Conservation (phyloP, 2,113 vertebrate species). For the Macaca fascicularis region DNA sequence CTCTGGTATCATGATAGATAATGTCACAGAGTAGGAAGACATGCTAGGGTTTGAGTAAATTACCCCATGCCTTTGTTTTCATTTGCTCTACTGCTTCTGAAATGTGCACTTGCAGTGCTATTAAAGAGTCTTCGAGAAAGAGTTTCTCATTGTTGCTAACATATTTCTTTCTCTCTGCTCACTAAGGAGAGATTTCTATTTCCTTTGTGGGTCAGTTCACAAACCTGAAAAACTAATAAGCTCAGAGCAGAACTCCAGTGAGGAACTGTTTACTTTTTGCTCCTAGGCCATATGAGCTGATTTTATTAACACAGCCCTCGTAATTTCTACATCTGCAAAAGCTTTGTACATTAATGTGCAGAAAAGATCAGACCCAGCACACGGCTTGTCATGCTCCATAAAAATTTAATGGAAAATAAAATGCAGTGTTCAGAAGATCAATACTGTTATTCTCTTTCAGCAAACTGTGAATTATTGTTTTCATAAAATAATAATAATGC, state of each 20-base stretch:
- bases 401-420: constrained; percentile 77
- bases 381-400: constrained; percentile 62
- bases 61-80: neutral
- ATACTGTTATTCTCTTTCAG: constrained; percentile 72
- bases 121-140: neutral
- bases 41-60: neutral
- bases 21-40: neutral
- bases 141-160: neutral
- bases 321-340: constrained; percentile 9
- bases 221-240: constrained; percentile 40
- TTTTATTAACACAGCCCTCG: neutral
- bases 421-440: constrained; percentile 66
- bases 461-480: constrained; percentile 74
- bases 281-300: neutral
- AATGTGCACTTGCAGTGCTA: neutral
- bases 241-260: neutral
- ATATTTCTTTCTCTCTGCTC: neutral
- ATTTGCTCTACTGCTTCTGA: neutral
- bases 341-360: neutral
- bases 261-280: constrained; percentile 43
- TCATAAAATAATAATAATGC: constrained; percentile 65
- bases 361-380: constrained; percentile 48
- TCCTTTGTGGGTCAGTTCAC: constrained; percentile 67
- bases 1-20: neutral
- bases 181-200: constrained; percentile 11